phyloP scores from a whole-genome alignment of 2,888 invertebrate species.

The Subacronicta megacephala region DNA sequence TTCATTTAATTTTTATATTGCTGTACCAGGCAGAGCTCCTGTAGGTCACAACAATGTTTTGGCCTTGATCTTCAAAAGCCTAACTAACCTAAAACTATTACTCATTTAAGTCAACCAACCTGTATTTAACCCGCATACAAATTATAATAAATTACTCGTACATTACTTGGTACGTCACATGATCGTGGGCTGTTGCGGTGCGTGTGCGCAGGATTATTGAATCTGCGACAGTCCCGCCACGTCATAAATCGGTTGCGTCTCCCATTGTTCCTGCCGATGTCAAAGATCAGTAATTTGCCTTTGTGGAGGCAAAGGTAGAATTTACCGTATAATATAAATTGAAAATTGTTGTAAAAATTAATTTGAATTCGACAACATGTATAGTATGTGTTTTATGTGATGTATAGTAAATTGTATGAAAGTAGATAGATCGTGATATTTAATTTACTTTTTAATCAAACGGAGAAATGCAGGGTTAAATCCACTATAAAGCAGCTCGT shows the following conservation, averaged over 20 bases:
- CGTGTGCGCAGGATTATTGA: slow-evolving; percentile 73
- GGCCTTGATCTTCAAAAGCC: slow-evolving; percentile 50
- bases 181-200: slow-evolving; percentile 68
- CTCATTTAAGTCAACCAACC: slow-evolving; percentile 55
- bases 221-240: slow-evolving; percentile 73
- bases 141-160: slow-evolving; percentile 64
- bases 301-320: slow-evolving; percentile 73
- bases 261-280: slow-evolving; percentile 85
- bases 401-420: slow-evolving; percentile 13
- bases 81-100: slow-evolving; percentile 45
- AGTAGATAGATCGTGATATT: slow-evolving; percentile 20
- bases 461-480: slow-evolving; percentile 25
- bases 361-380: slow-evolving; percentile 8
- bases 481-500: slow-evolving; percentile 12
- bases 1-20: slow-evolving; percentile 22
- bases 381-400: slow-evolving; percentile 19
- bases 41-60: slow-evolving; percentile 38
- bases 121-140: slow-evolving; percentile 64
- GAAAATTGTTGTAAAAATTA: slow-evolving; percentile 18
- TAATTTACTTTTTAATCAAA: slow-evolving; percentile 28
- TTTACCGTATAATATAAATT: slow-evolving; percentile 37
- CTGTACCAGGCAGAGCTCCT: slow-evolving; percentile 23
- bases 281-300: slow-evolving; percentile 89
- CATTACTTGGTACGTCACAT: slow-evolving; percentile 62
- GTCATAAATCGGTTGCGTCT: slow-evolving; percentile 76